Conservation (phyloP, 2,797 vertebrate species). For the Chiloscyllium punctatum region DNA sequence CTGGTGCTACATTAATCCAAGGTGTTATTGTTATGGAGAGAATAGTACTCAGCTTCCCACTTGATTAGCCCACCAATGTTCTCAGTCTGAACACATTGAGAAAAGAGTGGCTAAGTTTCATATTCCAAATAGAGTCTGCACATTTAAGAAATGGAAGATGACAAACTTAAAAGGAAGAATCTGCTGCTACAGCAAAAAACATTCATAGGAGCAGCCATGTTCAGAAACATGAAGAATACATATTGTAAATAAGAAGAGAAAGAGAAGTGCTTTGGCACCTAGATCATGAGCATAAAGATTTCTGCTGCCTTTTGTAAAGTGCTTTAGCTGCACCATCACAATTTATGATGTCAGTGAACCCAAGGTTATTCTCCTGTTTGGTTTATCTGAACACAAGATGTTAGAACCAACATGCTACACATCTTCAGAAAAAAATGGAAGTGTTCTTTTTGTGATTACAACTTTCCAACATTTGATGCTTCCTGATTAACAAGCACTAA, state of each 20-base stretch:
- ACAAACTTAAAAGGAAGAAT: not conserved
- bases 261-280: not conserved
- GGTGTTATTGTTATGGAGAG: not conserved
- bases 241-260: not conserved
- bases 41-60: not conserved
- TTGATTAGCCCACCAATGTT: not conserved
- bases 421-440: not conserved
- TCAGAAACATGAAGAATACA: not conserved
- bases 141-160: not conserved
- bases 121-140: too few species aligned
- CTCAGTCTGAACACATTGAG: not conserved
- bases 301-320: not conserved
- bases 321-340: not conserved
- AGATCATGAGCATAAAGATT: not conserved
- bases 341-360: not conserved
- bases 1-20: not conserved
- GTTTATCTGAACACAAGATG: not conserved
- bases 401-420: not conserved
- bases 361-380: not conserved
- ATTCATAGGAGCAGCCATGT: not conserved
- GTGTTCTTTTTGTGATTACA: not conserved
- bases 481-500: slow-evolving; percentile 23
- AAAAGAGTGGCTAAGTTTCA: not conserved
- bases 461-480: not conserved
- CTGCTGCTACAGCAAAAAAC: not conserved